phyloP scores from a whole-genome alignment of 2,797 vertebrate species.

The Dipus sagitta region DNA sequence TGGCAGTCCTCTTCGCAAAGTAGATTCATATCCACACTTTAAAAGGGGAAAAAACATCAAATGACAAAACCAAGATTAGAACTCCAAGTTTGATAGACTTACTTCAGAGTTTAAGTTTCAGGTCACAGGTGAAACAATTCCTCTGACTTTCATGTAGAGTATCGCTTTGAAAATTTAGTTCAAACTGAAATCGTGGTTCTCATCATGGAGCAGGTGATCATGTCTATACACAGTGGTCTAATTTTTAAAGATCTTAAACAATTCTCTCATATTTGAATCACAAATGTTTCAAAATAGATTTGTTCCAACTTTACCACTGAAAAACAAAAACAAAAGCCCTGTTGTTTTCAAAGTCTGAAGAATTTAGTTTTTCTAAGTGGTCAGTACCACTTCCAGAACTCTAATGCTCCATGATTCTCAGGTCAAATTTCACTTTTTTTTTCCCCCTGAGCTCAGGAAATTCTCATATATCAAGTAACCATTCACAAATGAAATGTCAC shows the following conservation, averaged over 20 bases:
- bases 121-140: not conserved
- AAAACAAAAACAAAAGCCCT: not conserved
- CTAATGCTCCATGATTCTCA: not conserved
- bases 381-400: not conserved
- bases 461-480: not conserved
- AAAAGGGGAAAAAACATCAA: not conserved
- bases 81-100: not conserved
- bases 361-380: not conserved
- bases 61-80: not conserved
- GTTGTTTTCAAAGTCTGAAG: not conserved
- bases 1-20: not conserved
- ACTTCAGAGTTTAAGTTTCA: not conserved
- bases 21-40: not conserved
- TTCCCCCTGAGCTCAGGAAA: not conserved
- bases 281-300: constrained; percentile 45
- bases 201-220: not conserved
- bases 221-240: not conserved
- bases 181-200: not conserved
- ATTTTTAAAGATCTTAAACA: not conserved
- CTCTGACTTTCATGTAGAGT: not conserved
- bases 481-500: not conserved
- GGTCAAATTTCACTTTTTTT: not conserved
- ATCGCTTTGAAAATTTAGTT: constrained; percentile 5
- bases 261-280: not conserved
- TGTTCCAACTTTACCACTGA: not conserved